phyloP scores from a whole-genome alignment of 2,888 invertebrate genomes.

The Pandemis heparana region DNA sequence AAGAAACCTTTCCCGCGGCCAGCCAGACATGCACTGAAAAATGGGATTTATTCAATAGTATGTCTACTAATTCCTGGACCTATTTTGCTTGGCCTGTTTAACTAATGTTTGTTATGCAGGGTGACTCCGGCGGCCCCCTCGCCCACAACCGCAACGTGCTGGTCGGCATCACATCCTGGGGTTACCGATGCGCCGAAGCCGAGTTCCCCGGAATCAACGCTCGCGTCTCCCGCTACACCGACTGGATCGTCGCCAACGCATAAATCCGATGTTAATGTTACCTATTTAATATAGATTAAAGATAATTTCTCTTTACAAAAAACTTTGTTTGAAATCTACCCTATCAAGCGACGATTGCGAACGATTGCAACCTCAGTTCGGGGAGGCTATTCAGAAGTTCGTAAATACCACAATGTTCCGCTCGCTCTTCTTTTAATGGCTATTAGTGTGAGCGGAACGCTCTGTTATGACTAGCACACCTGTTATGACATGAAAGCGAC shows the following conservation, averaged over 20 bases:
- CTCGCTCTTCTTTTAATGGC: no score
- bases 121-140: constrained; percentile 85
- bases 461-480: no score
- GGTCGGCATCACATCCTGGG: constrained; percentile 81
- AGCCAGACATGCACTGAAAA: no score
- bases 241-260: constrained; percentile 62
- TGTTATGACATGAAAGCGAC: no score
- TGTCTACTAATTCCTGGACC: no score
- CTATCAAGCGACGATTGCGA: no score
- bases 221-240: constrained; percentile 64
- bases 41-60: no score
- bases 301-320: neutral
- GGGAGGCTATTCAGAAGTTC: no score
- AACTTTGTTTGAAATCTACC: neutral
- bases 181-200: constrained; percentile 73
- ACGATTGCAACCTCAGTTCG: no score
- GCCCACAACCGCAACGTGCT: constrained; percentile 63
- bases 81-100: neutral
- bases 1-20: no score
- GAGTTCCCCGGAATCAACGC: constrained; percentile 81
- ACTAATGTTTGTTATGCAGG: constrained; percentile 46
- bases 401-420: no score
- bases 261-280: constrained; percentile 21
- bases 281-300: constrained; percentile 9
- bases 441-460: no score